Base-by-base conservation (phyloP, 2,113 vertebrate species). In the Spea multiplicata region DNA sequence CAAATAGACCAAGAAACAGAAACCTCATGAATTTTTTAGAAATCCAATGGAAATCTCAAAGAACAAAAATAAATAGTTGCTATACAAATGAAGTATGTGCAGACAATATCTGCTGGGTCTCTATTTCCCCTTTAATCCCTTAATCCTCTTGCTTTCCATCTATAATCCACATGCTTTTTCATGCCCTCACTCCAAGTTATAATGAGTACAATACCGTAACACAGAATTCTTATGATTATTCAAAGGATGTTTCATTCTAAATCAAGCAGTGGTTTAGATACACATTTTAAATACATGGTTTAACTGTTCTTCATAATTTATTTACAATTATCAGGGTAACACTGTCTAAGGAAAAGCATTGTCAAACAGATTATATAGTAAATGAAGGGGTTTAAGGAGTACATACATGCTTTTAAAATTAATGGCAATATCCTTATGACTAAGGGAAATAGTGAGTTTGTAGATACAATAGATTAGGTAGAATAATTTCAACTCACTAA, bases 101-200 rank as follows among this genome's bases (percentile, higher is more conserved):
- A 78, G 66, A 75, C 84, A 83, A 80, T 14, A 83, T 73, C 74
- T 83, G 66, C 84, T 84, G 78, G 66, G 82, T 82, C 77, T 62
- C 46, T 53, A 65, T 81, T 61, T 48, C 49, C 65, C 74, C 71
- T 81, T 47, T 86, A 88, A 81, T 84, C 86, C 78, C 82, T 86
- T 89, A 90, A 90, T 88, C 88, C 82, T 85, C 86, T 87, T 86
- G 83, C 83, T 86, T 66, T 77, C 82, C 81, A 69, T 68, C 4
- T 75, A 84, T 88, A 88, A 89, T 88, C 88, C 62, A 48, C 45
- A 10, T 0, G 0, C 3, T 76, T 12, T 17, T 55, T 53, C 49
- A 80, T 75, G 50, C 45, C 5, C 46, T 52, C 5, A 0, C 73
- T 75, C 62, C 16, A 69, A 84, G 80, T 68, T 55, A 81, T 81